Evolutionary conservation across 1,140 invertebrate genomes (phyloP), one percentile per base, ranked within the genome.

Genomic region (Anastrepha ludens): DNA sequence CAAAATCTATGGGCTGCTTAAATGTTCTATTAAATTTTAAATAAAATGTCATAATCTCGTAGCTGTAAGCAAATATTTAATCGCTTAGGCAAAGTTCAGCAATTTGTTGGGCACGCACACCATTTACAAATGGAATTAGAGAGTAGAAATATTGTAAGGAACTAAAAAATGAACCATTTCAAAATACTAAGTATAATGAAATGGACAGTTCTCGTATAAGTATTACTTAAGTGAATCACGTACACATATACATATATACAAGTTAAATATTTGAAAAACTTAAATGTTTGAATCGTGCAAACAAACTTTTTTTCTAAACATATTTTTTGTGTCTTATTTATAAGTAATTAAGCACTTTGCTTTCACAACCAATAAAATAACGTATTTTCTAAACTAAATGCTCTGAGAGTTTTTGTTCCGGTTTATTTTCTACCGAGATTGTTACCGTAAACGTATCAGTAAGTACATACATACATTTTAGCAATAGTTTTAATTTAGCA

Each of bases 31-130:
- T 55, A 90, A 89, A 58, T 91, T 90, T 88, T 91, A 90, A 59
- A 91, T 90, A 89, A 89, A 92, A 59, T 91, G 58, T 89, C 95
- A 90, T 99, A 99, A 93, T 99, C 98, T 6, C 99, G 94, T 13
- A 99, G 93, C 1, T 98, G 94, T 20, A 97, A 98, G 0, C 98
- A 94, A 0, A 97, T 97, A 94, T 97, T 97, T 2, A 7, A 97
- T 95, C 87, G 96, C 97, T 91, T 97, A 98, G 89, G 96, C 96
- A 90, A 99, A 99, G 94, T 98, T 98, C 13, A 97, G 98, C 86
- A 95, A 96, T 93, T 98, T 99, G 6, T 98, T 98, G 0, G 95
- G 95, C 62, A 95, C 94, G 0, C 96, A 97, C 0, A 98, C 98
- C 29, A 94, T 98, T 97, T 0, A 98, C 97, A 9, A 99, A 55